Conservation (phyloP, 2,888 invertebrate genomes). For the Incurvaria masculella region DNA sequence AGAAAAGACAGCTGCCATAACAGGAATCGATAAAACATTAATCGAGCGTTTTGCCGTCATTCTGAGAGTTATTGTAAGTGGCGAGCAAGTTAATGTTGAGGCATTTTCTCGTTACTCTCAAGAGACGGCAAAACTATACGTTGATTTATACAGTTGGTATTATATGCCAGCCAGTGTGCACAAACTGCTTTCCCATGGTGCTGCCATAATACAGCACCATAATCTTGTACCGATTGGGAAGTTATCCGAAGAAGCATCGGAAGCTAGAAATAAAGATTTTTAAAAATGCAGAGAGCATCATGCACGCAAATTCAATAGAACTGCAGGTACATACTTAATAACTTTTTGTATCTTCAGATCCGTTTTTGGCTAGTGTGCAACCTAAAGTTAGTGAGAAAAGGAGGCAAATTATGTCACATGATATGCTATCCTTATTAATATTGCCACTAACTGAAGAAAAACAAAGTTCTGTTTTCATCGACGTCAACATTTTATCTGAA, state of each 20-base stretch:
- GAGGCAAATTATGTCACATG: neutral
- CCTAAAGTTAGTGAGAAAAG: neutral
- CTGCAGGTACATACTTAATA: neutral
- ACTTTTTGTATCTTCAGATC: neutral
- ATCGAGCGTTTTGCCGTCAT: neutral
- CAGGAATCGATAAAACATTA: neutral
- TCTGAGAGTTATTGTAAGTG: neutral
- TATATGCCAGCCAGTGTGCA: slow-evolving; percentile 3
- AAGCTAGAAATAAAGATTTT: slow-evolving; percentile 3
- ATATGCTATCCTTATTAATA: neutral
- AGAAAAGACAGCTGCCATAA: slow-evolving; percentile 7
- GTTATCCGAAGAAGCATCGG: neutral
- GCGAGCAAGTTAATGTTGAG: too few relatives aligned
- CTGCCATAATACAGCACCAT: slow-evolving; percentile 1
- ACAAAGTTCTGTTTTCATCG: neutral
- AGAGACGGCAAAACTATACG: slow-evolving; percentile 1
- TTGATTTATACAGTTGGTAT: neutral
- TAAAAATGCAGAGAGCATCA: slow-evolving; percentile 1
- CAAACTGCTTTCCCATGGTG: slow-evolving; percentile 2
- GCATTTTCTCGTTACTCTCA: too few relatives aligned
- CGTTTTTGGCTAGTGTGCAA: neutral
- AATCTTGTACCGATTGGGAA: neutral
- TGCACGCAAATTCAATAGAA: neutral
- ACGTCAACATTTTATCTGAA: neutral
- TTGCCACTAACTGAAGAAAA: neutral